These are phyloP conservation scores for Cheilosia vulpina DNA, from an alignment of 2,888 invertebrate species.

Conservation along the genomic window DNA sequence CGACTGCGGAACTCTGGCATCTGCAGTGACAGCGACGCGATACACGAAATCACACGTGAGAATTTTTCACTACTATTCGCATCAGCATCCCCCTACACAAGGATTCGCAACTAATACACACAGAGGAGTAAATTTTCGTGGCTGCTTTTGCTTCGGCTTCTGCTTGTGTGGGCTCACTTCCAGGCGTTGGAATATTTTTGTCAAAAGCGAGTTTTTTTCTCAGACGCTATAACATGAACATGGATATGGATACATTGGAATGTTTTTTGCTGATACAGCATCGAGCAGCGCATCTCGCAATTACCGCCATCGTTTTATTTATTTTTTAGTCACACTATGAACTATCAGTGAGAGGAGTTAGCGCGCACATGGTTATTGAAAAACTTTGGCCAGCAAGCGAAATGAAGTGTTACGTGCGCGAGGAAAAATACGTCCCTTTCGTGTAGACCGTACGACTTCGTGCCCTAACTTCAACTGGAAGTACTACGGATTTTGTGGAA, in stretches of 20 bases:
- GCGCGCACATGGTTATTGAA: neutral
- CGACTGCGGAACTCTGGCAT: slow-evolving; percentile 71
- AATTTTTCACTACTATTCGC: slow-evolving; percentile 56
- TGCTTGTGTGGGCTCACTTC: slow-evolving; percentile 47
- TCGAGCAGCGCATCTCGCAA: slow-evolving; percentile 8
- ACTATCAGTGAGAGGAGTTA: neutral
- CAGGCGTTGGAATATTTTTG: slow-evolving; percentile 55
- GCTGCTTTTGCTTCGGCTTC: slow-evolving; percentile 14
- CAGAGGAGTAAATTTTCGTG: neutral
- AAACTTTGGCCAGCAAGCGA: neutral
- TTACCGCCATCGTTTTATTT: slow-evolving; percentile 7
- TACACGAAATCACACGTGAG: slow-evolving; percentile 63
- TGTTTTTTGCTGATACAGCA: slow-evolving; percentile 26
- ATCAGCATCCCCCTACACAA: slow-evolving; percentile 66
- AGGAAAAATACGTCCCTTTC: neutral
- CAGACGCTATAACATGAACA: slow-evolving; percentile 43
- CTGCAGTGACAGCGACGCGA: slow-evolving; percentile 65
- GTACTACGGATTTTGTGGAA: slow-evolving; percentile 52
- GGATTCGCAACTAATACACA: slow-evolving; percentile 31
- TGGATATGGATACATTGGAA: slow-evolving; percentile 45
- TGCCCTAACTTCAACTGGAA: slow-evolving; percentile 71
- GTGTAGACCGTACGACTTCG: slow-evolving; percentile 50
- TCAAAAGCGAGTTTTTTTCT: slow-evolving; percentile 2
- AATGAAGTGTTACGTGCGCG: neutral
- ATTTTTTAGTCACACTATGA: neutral